phyloP scores from a whole-genome alignment of 1,140 invertebrate species.

The Scaptomyza graminum region DNA sequence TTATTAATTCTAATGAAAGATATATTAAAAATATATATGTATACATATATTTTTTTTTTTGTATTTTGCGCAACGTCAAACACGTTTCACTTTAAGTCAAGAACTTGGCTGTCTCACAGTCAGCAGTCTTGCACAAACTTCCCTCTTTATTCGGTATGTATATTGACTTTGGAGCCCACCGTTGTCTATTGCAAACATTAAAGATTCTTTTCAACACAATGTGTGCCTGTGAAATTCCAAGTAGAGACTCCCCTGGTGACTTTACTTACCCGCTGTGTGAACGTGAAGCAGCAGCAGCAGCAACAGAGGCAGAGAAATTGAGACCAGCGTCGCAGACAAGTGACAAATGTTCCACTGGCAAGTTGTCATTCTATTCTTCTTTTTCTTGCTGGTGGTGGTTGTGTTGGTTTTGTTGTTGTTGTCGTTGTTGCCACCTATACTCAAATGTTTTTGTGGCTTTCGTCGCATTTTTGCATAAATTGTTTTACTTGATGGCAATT shows the following conservation, averaged over 20 bases:
- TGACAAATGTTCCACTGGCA: conserved; percentile 55
- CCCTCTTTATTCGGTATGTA: neutral
- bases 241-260: conserved; percentile 3
- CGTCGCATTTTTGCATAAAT: conserved; percentile 79
- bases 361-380: conserved; percentile 62
- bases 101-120: neutral
- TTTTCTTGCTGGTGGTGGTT: neutral
- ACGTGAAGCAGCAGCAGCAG: conserved; percentile 59
- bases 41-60: too few species aligned
- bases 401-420: conserved; percentile 23
- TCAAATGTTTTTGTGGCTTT: conserved; percentile 64
- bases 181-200: conserved; percentile 43
- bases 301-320: conserved; percentile 37
- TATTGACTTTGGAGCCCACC: conserved; percentile 23
- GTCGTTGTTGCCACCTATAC: conserved; percentile 39
- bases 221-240: conserved; percentile 67
- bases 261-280: conserved; percentile 62
- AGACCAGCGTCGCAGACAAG: conserved; percentile 50
- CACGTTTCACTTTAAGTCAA: too few species aligned
- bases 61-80: too few species aligned
- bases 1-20: too few species aligned
- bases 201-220: conserved; percentile 49
- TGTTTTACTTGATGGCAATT: conserved; percentile 27
- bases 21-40: too few species aligned
- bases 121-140: neutral